These are phyloP conservation scores for Lophotriccus pileatus DNA, from an alignment of 2,797 vertebrate genomes.

Conservation along the genomic window DNA sequence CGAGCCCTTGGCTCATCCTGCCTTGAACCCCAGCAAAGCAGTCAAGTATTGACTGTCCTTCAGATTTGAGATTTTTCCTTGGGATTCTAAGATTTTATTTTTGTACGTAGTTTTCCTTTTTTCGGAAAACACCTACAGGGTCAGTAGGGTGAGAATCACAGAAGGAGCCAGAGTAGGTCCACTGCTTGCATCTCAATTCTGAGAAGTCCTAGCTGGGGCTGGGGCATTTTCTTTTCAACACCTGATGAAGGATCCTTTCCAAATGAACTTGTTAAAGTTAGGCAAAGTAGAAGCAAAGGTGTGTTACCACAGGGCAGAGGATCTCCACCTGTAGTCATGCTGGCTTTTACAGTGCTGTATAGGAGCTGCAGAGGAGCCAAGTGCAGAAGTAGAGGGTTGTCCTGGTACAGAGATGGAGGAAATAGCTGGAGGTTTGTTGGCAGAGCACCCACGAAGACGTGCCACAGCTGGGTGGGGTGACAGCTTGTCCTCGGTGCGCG, in stretches of 20 bases:
- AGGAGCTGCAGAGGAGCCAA: background rate
- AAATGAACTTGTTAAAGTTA: background rate
- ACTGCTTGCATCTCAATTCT: background rate
- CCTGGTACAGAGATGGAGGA: accelerated
- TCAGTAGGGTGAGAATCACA: accelerated
- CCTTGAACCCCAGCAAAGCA: background rate
- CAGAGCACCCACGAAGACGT: accelerated
- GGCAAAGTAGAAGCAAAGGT: background rate
- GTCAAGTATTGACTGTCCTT: background rate
- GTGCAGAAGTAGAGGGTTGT: background rate
- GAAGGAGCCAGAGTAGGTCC: background rate
- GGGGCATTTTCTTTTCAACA: background rate
- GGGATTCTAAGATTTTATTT: background rate
- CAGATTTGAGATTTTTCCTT: background rate
- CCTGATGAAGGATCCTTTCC: background rate
- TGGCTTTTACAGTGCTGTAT: background rate
- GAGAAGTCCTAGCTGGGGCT: background rate
- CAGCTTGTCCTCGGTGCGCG: accelerated
- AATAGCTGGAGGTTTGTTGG: background rate
- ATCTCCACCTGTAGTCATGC: background rate
- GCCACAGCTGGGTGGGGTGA: background rate
- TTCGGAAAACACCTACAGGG: background rate
- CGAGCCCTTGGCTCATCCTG: background rate
- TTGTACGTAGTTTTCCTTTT: background rate
- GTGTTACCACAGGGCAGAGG: background rate